Conservation (phyloP, 2,797 vertebrate species). For the Argentina silus region DNA sequence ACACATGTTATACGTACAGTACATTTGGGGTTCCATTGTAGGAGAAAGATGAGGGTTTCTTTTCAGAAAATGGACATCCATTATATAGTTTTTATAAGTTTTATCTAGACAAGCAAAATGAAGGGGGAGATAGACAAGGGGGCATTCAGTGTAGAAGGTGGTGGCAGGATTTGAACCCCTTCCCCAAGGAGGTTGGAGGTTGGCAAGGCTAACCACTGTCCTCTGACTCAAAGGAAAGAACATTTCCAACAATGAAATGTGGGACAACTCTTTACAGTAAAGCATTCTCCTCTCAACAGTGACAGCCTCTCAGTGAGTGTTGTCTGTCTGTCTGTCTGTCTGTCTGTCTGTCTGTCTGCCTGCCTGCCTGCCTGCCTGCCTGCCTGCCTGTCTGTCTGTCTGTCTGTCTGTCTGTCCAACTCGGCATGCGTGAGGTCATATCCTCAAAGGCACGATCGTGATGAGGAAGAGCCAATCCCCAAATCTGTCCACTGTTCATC, state of each 20-base stretch:
- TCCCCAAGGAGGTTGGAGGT: too few relatives aligned
- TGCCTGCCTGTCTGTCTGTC: slow-evolving; percentile 3
- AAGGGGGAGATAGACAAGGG: too few relatives aligned
- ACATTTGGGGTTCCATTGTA: background rate
- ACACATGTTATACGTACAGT: background rate
- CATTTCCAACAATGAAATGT: too few relatives aligned
- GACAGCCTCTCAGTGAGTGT: background rate
- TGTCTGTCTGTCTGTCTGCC: background rate
- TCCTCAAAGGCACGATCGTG: slow-evolving; percentile 17
- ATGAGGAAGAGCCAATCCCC: slow-evolving; percentile 12
- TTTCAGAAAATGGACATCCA: too few relatives aligned
- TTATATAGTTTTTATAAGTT: too few relatives aligned
- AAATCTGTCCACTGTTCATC: slow-evolving; percentile 34
- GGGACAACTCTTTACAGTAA: too few relatives aligned
- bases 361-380: background rate
- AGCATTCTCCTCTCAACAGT: background rate
- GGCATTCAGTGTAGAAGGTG: too few relatives aligned
- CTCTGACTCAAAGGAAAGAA: too few relatives aligned
- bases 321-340: slow-evolving; percentile 12
- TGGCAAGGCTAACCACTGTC: too few relatives aligned
- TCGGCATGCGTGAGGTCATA: slow-evolving; percentile 12
- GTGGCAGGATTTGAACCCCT: too few relatives aligned
- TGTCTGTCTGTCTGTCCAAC: background rate
- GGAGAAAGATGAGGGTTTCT: background rate
- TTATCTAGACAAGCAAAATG: too few relatives aligned